A percentile compares a stretch with the other conserved stretches of the same genome.
These are phyloP conservation scores for Oxyura jamaicensis DNA, from an alignment of 2,113 vertebrate species.

Conservation along the genomic window DNA sequence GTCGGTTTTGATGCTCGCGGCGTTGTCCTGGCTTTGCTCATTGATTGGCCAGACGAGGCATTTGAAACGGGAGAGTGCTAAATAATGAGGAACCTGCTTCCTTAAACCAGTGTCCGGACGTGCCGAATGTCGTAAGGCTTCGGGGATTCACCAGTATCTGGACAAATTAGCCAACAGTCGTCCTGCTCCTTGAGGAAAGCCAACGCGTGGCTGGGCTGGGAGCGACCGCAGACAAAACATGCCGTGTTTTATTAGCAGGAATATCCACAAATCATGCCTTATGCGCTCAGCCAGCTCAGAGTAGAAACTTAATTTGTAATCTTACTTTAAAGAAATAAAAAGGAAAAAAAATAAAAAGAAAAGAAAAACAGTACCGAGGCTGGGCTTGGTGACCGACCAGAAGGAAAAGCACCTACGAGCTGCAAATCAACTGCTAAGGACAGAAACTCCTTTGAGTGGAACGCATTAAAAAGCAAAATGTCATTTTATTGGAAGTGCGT, in stretches of 20 bases:
- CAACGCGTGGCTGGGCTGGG: fast-evolving
- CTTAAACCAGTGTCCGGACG: not conserved
- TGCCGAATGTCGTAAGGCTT: not conserved
- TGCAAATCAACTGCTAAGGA: not conserved
- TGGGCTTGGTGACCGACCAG: not conserved
- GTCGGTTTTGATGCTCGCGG: not conserved
- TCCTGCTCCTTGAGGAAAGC: not conserved
- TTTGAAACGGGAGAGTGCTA: not conserved
- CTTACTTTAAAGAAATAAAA: not conserved
- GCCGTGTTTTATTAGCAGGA: not conserved
- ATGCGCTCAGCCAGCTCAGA: not conserved
- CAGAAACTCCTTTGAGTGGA: not conserved
- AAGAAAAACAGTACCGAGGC: not conserved
- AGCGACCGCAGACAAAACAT: not conserved
- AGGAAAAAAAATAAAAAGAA: not conserved
- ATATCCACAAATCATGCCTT: not conserved
- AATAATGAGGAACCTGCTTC: not conserved
- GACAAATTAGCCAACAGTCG: not conserved
- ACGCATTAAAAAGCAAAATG: not conserved
- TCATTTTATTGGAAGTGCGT: not conserved
- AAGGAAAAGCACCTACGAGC: slow-evolving; percentile 7
- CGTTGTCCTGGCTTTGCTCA: not conserved
- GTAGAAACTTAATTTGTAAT: not conserved
- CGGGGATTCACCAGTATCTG: not conserved
- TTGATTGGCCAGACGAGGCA: not conserved